phyloP scores from a whole-genome alignment of 1,140 invertebrate genomes.

The Melitaea cinxia region DNA sequence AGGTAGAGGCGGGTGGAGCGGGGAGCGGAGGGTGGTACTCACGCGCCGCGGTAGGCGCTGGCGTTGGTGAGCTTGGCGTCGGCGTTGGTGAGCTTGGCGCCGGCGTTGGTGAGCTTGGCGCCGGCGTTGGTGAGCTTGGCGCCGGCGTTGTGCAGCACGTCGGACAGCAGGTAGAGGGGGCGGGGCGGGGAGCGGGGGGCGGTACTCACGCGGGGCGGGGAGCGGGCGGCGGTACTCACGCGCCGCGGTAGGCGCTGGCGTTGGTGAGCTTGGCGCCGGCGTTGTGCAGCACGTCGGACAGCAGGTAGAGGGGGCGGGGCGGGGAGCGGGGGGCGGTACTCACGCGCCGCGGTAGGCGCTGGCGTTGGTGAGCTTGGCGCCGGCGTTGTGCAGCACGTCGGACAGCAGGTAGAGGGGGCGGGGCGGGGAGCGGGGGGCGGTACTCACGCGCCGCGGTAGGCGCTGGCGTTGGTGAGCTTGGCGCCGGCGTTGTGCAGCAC shows the following conservation, averaged over 20 bases:
- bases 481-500: constrained; percentile 98
- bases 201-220: constrained; percentile 91
- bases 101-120: too few relatives aligned
- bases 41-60: constrained; percentile 96
- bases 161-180: constrained; percentile 97
- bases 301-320: constrained; percentile 96
- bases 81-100: too few relatives aligned
- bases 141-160: constrained; percentile 98
- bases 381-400: too few relatives aligned
- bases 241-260: constrained; percentile 98
- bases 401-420: constrained; percentile 94
- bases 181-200: constrained; percentile 95
- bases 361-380: constrained; percentile 98
- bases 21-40: constrained; percentile 57
- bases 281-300: constrained; percentile 95
- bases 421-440: background rate
- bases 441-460: constrained; percentile 93
- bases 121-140: too few relatives aligned
- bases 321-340: constrained; percentile 94
- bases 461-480: constrained; percentile 98
- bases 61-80: constrained; percentile 98
- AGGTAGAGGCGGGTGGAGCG: constrained; percentile 89
- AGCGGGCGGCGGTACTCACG: constrained; percentile 96
- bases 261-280: constrained; percentile 98
- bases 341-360: constrained; percentile 95